These are phyloP conservation scores for Benthochromis sp. DNA, from an alignment of 2,113 vertebrate species.

Conservation along the genomic window DNA sequence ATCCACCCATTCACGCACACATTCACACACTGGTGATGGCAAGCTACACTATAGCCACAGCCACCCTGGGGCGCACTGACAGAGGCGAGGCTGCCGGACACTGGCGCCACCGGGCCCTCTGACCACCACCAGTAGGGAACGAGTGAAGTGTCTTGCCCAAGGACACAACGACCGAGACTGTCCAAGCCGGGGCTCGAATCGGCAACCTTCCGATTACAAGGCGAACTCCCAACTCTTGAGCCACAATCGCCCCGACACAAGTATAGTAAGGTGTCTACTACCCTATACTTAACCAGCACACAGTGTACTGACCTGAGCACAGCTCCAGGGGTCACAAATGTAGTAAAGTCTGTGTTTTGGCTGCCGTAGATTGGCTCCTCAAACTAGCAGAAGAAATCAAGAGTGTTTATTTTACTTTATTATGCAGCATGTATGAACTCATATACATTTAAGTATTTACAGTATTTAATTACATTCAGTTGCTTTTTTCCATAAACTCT, in stretches of 20 bases:
- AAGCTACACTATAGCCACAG: background rate
- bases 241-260: rapidly evolving
- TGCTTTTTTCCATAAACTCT: background rate
- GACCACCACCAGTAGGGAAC: background rate
- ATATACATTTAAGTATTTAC: background rate
- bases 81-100: rapidly evolving
- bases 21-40: rapidly evolving
- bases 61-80: background rate
- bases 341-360: slow-evolving; percentile 70
- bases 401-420: background rate
- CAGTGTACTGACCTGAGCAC: slow-evolving; percentile 68
- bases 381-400: slow-evolving; percentile 42
- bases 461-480: background rate
- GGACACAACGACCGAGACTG: background rate
- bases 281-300: background rate
- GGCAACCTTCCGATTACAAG: background rate
- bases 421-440: background rate
- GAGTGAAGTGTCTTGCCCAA: too few relatives aligned
- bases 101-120: rapidly evolving
- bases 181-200: rapidly evolving
- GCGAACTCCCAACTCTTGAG: rapidly evolving
- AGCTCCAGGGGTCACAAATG: slow-evolving; percentile 73
- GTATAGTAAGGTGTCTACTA: background rate
- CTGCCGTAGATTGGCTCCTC: slow-evolving; percentile 74
- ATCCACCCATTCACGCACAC: background rate